phyloP scores from a whole-genome alignment of 2,888 invertebrate species.

The Desoria tigrina region DNA sequence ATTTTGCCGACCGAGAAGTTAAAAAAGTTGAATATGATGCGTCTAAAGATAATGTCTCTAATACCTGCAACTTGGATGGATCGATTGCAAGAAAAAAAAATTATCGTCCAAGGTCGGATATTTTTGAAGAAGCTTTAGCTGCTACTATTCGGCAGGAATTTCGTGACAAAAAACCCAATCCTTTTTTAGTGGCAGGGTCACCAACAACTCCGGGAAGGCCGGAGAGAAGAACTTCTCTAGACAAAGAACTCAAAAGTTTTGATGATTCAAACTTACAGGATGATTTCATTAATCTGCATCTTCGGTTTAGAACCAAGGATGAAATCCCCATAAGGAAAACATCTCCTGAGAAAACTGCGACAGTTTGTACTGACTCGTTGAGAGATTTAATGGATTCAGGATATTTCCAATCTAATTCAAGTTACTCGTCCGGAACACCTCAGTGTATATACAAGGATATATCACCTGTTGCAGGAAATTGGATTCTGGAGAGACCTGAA shows the following conservation, averaged over 20 bases:
- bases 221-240: too few species aligned
- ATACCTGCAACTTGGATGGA: too few species aligned
- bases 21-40: constrained; percentile 58
- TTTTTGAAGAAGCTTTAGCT: constrained; percentile 32
- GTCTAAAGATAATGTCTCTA: too few species aligned
- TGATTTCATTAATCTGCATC: constrained; percentile 43
- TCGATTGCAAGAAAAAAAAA: neutral
- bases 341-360: constrained; percentile 44
- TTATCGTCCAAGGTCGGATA: constrained; percentile 30
- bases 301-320: constrained; percentile 33
- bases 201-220: too few species aligned
- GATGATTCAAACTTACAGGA: constrained; percentile 15
- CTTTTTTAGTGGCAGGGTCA: constrained; percentile 38
- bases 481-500: neutral
- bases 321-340: constrained; percentile 26
- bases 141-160: constrained; percentile 24
- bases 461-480: neutral
- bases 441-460: neutral
- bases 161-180: constrained; percentile 31
- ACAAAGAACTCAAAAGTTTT: neutral
- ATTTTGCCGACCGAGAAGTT: constrained; percentile 62
- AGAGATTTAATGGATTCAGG: constrained; percentile 14
- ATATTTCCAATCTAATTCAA: neutral
- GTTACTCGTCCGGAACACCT: neutral
- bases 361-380: constrained; percentile 22